Conservation (phyloP, 2,888 invertebrate genomes). For the Acanthosepion esculentum region DNA sequence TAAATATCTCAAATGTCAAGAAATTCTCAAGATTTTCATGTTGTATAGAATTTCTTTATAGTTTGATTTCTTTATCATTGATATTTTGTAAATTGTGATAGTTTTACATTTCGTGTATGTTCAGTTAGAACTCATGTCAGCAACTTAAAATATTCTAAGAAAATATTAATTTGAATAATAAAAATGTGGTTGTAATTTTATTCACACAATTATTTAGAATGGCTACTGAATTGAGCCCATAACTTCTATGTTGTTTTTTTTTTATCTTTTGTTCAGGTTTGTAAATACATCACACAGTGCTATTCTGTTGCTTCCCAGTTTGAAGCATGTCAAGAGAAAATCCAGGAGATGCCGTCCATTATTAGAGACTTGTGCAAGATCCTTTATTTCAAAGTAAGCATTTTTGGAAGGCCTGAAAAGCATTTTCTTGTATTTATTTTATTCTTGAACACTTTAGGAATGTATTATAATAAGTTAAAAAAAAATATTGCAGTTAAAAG, state of each 20-base stretch:
- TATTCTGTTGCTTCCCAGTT: constrained; percentile 97
- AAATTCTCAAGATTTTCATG: too few relatives aligned
- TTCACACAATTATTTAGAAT: too few relatives aligned
- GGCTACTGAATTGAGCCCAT: background rate
- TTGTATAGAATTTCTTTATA: too few relatives aligned
- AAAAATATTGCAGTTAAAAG: too few relatives aligned
- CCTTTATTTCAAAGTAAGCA: constrained; percentile 78
- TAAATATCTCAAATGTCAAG: too few relatives aligned
- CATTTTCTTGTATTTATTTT: background rate
- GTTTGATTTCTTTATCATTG: too few relatives aligned
- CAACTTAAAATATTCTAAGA: background rate
- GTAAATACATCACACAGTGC: constrained; percentile 91
- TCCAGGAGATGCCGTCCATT: constrained; percentile 87
- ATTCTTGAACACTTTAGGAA: background rate
- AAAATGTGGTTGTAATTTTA: too few relatives aligned
- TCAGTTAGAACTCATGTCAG: too few relatives aligned
- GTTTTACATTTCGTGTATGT: too few relatives aligned
- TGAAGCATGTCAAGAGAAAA: constrained; percentile 90
- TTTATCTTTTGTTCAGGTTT: constrained; percentile 79
- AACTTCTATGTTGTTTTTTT: background rate
- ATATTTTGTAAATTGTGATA: too few relatives aligned
- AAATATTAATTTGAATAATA: background rate
- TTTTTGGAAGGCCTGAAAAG: background rate
- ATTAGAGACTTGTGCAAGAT: constrained; percentile 89
- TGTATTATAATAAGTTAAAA: too few relatives aligned